Evolutionary conservation across 2,797 vertebrate species (phyloP).

Genomic region (Sebastes iracundus): DNA sequence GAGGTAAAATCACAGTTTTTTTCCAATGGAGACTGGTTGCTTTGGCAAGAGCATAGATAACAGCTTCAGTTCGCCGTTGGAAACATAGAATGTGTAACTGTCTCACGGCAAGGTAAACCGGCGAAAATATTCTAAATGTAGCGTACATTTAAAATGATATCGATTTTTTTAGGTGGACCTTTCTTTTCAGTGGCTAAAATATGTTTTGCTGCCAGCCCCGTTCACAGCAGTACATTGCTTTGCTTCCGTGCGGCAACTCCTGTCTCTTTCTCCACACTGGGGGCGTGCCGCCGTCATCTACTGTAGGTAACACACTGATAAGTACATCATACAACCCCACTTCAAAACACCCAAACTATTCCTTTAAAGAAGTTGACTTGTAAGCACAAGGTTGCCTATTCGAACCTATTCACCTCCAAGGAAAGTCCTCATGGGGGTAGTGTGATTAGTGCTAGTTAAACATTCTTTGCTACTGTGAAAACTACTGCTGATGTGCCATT

Average conservation of each 20-base stretch:
- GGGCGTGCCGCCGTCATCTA: background rate
- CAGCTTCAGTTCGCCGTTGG: background rate
- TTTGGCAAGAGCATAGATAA: background rate
- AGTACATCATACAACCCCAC: background rate
- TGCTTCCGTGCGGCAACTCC: background rate
- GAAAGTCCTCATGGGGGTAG: background rate
- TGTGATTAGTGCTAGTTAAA: background rate
- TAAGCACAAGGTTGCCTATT: background rate
- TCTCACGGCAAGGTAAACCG: background rate
- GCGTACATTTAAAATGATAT: background rate
- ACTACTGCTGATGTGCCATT: background rate
- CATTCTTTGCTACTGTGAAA: background rate
- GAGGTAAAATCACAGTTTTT: background rate
- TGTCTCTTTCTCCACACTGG: background rate
- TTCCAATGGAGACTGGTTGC: background rate
- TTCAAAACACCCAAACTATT: background rate
- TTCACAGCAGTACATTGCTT: background rate
- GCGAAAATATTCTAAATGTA: background rate
- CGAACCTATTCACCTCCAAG: background rate
- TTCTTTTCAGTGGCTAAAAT: too few relatives aligned
- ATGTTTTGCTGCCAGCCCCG: background rate
- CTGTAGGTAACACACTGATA: background rate
- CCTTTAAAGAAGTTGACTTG: background rate
- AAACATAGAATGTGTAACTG: background rate
- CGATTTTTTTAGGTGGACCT: too few relatives aligned